Conservation (phyloP, 2,797 vertebrate genomes). For the Crocodylus rhombifer region DNA sequence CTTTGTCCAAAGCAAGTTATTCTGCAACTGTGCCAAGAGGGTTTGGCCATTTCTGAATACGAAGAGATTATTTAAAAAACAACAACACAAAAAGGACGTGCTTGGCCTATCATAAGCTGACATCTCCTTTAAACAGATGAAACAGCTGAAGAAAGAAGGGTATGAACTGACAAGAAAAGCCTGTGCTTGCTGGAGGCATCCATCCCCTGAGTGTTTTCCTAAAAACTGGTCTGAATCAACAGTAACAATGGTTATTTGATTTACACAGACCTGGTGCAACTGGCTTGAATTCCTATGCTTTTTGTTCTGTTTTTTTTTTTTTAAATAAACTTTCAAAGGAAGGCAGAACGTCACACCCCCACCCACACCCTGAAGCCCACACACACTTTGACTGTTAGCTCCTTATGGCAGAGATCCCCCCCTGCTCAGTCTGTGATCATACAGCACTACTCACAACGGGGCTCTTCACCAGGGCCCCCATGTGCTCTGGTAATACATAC, state of each 20-base stretch:
- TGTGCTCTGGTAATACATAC: neutral
- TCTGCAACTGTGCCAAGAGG: neutral
- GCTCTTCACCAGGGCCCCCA: neutral
- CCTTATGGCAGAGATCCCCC: neutral
- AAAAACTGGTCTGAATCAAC: slow-evolving; percentile 31
- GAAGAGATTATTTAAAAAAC: neutral
- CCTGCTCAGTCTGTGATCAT: neutral
- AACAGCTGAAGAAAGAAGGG: neutral
- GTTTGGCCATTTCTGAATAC: neutral
- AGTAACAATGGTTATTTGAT: slow-evolving; percentile 22
- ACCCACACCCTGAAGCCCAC: neutral
- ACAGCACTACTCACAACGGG: neutral
- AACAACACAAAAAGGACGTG: too few species aligned
- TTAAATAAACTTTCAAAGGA: neutral
- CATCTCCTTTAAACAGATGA: neutral
- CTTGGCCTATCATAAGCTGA: neutral
- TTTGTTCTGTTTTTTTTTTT: neutral
- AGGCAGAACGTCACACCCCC: neutral
- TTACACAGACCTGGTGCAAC: neutral
- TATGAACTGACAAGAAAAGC: neutral
- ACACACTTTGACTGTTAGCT: neutral
- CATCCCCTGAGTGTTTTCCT: neutral
- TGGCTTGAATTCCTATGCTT: too few species aligned
- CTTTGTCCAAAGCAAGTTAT: neutral
- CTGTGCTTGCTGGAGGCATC: slow-evolving; percentile 33